Evolutionary conservation across 2,797 vertebrate species (phyloP).

Genomic region (Alca torda): DNA sequence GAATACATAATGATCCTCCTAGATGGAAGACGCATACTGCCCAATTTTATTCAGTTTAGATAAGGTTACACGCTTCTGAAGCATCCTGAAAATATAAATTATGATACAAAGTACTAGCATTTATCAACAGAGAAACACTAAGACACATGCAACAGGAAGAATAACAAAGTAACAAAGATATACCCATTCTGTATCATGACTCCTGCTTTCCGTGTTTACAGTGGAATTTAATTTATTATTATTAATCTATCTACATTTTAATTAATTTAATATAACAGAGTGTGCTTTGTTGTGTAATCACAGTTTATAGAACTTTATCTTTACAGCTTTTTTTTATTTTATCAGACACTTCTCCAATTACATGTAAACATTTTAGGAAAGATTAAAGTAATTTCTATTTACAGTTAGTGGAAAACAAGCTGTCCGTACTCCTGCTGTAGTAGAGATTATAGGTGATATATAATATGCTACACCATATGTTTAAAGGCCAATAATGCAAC

Average conservation of each 20-base stretch:
- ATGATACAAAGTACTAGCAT: not conserved
- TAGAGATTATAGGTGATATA: conserved; percentile 75
- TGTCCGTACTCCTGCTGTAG: conserved; percentile 33
- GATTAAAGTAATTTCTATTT: conserved; percentile 72
- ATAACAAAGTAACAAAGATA: not conserved
- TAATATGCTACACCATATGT: conserved; percentile 79
- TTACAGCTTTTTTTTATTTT: conserved; percentile 24
- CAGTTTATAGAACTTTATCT: conserved; percentile 52
- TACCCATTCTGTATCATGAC: not conserved
- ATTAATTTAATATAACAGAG: conserved; percentile 62
- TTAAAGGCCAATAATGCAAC: conserved; percentile 88
- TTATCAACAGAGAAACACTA: not conserved
- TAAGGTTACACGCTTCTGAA: not conserved
- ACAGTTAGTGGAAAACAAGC: conserved; percentile 62
- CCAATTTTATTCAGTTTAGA: not conserved
- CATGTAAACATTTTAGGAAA: conserved; percentile 71
- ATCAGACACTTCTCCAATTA: conserved; percentile 54
- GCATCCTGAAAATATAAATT: not conserved
- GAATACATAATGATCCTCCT: conserved; percentile 11
- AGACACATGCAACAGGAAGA: not conserved
- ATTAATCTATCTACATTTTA: conserved; percentile 49
- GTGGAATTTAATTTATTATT: conserved; percentile 28
- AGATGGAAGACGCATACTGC: not conserved
- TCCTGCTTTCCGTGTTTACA: conserved; percentile 32
- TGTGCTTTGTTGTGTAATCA: conserved; percentile 59